A percentile compares a stretch with the other conserved stretches of the same genome.
Evolutionary conservation across 2,113 vertebrate species (phyloP).

Genomic region (Carassius carassius): DNA sequence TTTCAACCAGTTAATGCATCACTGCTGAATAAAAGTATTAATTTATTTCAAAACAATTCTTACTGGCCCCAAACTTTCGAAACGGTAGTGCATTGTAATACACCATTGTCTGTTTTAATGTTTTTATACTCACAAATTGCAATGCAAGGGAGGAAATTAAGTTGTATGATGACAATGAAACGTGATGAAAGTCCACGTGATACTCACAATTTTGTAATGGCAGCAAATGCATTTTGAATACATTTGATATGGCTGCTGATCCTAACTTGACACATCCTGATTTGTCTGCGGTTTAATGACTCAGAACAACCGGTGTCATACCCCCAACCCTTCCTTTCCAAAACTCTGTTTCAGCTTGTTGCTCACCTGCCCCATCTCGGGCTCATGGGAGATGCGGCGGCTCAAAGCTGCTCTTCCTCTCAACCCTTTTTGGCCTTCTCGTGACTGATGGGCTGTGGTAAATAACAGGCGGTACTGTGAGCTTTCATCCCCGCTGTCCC

Average conservation of each 20-base stretch:
- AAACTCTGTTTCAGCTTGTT: slow-evolving; percentile 45
- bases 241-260: neutral
- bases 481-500: slow-evolving; percentile 29
- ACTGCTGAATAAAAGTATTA: no score
- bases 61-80: no score
- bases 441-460: slow-evolving; percentile 29
- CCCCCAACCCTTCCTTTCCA: slow-evolving; percentile 19
- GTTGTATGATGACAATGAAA: neutral
- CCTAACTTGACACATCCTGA: neutral
- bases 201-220: neutral
- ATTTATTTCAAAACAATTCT: no score
- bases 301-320: neutral
- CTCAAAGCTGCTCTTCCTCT: slow-evolving; percentile 31
- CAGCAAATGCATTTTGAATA: neutral
- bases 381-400: slow-evolving; percentile 16
- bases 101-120: neutral
- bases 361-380: slow-evolving; percentile 56
- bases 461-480: slow-evolving; percentile 32
- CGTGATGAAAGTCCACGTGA: neutral
- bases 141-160: neutral
- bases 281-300: slow-evolving; percentile 30
- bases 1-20: no score
- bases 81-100: no score
- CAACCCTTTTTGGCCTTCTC: slow-evolving; percentile 23
- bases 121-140: neutral